Evolutionary conservation across 2,888 invertebrate species (phyloP).

Genomic region (Eugnorisma glareosa): DNA sequence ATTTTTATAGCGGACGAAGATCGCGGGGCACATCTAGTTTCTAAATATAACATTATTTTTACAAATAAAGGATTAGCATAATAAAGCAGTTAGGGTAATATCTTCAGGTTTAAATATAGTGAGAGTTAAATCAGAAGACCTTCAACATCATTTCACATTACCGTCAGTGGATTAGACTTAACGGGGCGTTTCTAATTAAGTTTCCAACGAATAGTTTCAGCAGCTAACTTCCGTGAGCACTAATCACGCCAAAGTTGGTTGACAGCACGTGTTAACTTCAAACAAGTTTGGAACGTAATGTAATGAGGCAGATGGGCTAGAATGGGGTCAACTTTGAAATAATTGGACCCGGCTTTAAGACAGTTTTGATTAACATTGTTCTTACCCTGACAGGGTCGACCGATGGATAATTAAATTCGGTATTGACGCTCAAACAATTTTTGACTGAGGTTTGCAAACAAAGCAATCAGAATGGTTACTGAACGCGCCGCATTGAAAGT

Average conservation of each 20-base stretch:
- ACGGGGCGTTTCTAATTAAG: slow-evolving; percentile 26
- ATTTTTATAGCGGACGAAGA: too few relatives aligned
- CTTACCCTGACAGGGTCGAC: not conserved
- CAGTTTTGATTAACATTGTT: slow-evolving; percentile 18
- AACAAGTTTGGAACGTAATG: slow-evolving; percentile 27
- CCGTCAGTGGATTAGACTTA: slow-evolving; percentile 12
- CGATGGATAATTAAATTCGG: not conserved
- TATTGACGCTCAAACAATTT: slow-evolving; percentile 18
- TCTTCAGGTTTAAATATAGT: slow-evolving; percentile 1
- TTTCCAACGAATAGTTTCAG: slow-evolving; percentile 43
- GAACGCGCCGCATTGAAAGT: not conserved
- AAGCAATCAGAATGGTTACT: slow-evolving; percentile 2
- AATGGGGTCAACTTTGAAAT: slow-evolving; percentile 18
- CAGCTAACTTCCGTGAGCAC: slow-evolving; percentile 42
- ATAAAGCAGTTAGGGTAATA: not conserved
- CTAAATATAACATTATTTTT: slow-evolving; percentile 9
- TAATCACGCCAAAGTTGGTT: slow-evolving; percentile 45
- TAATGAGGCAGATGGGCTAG: slow-evolving; percentile 21
- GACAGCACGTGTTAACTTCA: slow-evolving; percentile 35
- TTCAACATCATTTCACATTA: slow-evolving; percentile 17
- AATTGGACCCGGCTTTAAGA: slow-evolving; percentile 14
- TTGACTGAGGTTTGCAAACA: not conserved
- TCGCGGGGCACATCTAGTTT: not conserved
- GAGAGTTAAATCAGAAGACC: not conserved
- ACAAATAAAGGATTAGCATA: slow-evolving; percentile 10